Evolutionary conservation across 2,888 invertebrate genomes (phyloP), one percentile per base, ranked within the genome.

Genomic region (Nomada hirtipes): DNA sequence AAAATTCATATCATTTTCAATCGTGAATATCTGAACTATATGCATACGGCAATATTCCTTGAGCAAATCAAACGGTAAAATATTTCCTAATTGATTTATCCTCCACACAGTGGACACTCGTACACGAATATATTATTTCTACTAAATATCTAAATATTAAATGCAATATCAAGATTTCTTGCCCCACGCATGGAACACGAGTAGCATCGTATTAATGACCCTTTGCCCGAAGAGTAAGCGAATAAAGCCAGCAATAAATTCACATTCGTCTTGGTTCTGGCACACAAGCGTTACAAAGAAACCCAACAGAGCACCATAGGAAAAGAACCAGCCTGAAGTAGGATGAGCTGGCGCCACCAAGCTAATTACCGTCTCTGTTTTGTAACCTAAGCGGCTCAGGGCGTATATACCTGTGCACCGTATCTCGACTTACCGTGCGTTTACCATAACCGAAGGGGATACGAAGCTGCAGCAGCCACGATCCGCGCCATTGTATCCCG

Each of bases 341-440:
- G 76, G 79, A 84, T 77, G 76, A 81, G 81, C 82, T 76, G 88
- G 91, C 90, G 90, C 89, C 88, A 88, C 70, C 74, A 81, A 88
- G 90, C 90, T 91, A 91, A 92, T 90, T 90, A 91, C 90, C 88
- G 79, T 81, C 85, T 85, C 87, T 90, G 90, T 92, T 92, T 92
- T 91, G 91, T 91, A 92, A 92, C 89, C 85, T 88, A 91, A 92
- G 86, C 89, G 83, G 88, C 83, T 85, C 77, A 83, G 76, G 79
- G 83, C 76, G 69, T 88, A 81, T 88, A 87, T 47, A 47, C 81
- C 82, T 82, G 81, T 72, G 72, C 79, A 79, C 69, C 74, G 78
- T 80, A 81, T 91, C 90, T 92, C 88, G 84, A 89, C 87, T 92
- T 91, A 92, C 90, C 76, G 83, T 80, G 79, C 85, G 83, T 87